Conservation (phyloP, 2,797 vertebrate genomes). For the Spatula clypeata region DNA sequence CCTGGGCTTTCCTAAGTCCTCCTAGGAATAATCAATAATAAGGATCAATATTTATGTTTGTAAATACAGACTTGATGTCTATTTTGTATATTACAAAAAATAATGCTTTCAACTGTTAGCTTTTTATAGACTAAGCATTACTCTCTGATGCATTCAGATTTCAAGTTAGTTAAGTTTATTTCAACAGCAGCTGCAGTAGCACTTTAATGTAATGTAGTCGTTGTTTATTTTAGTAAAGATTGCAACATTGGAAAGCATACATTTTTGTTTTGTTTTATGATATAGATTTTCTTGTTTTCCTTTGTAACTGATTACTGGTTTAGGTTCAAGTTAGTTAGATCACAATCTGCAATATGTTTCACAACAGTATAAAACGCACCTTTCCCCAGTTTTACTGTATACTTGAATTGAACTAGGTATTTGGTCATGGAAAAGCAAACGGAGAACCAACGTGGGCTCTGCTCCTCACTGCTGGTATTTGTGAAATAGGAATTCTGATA, state of each 20-base stretch:
- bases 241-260: background rate
- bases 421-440: constrained; percentile 96
- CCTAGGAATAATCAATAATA: background rate
- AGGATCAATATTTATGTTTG: fast-evolving
- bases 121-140: background rate
- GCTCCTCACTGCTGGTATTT: constrained; percentile 93
- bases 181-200: background rate
- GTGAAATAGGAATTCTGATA: constrained; percentile 96
- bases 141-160: background rate
- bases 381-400: background rate
- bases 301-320: background rate
- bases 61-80: background rate
- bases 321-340: background rate
- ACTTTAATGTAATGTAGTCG: background rate
- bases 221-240: background rate
- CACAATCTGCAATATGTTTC: background rate
- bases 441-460: constrained; percentile 98
- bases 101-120: background rate
- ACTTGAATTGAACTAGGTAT: constrained; percentile 85
- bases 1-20: background rate
- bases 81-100: background rate
- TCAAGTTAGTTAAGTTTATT: background rate
- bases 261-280: background rate
- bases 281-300: background rate
- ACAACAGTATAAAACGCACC: background rate